Base-by-base conservation (phyloP, 2,888 invertebrate genomes). In the Sphaerophoria rueppellii region DNA sequence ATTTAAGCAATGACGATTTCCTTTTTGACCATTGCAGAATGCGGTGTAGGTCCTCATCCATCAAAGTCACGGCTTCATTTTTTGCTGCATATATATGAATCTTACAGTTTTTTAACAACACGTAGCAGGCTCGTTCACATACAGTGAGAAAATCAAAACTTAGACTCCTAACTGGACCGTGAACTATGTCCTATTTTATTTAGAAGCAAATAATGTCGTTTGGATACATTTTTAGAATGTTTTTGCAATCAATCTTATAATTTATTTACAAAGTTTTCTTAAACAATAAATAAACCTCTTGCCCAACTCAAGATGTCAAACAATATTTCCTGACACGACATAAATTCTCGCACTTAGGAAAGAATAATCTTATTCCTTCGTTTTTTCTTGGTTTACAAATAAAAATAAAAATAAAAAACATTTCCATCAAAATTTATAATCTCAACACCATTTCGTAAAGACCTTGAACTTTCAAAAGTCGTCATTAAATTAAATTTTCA, bases 401-500 rank as follows among this genome's bases (percentile, higher is more conserved):
- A n/a, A n/a, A 14, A 55, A 32, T 4, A 54, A 54, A 2, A 7
- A 48, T n/a, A 9, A 50, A 50, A 65, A 65, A 35, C 24, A 9
- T 3, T 50, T 50, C 50, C 74, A 58, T 7, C 16, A 34, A 69
- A 55, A 43, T 54, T 48, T 63, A 14, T 34, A 69, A 60, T 69
- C 76, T 69, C 76, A 50, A 14, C 40, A 24, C 24, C 24, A 55
- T 24, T 43, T 16, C 12, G 12, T 40, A 43, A 43, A 57, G 57
- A 75, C 76, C 76, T 81, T 81, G 81, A 81, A 70, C 81, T 78
- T 40, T 63, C 34, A 37, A 37, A n/a, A 6, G 14, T 37, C 52
- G 14, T 65, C 65, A 65, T 80, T 11, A 80, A 74, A 55, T 70
- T 11, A 16, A 55, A 67, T 73, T 71, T 71, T 71, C 70, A 67